These are phyloP conservation scores for Drosophila villosipedis DNA, from an alignment of 2,888 invertebrate genomes.

Conservation along the genomic window DNA sequence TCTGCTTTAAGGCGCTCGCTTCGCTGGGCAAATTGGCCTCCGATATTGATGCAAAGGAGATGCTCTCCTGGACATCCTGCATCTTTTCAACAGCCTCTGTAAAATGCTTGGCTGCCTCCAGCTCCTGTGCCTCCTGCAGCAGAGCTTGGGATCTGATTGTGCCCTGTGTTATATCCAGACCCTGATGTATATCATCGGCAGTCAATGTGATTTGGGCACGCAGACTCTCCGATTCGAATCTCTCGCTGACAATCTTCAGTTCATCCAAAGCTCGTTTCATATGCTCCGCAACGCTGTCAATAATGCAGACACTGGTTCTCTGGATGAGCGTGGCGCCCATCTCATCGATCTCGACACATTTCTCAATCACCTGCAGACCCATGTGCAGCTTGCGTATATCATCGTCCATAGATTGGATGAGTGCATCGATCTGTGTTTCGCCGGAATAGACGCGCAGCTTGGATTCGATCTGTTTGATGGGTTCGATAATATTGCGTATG, in stretches of 20 bases:
- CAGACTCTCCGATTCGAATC: slow-evolving; percentile 85
- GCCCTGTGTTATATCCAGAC: slow-evolving; percentile 86
- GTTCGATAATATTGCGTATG: slow-evolving; percentile 87
- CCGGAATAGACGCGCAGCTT: slow-evolving; percentile 87
- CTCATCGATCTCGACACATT: slow-evolving; percentile 89
- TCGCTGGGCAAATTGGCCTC: slow-evolving; percentile 83
- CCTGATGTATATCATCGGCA: slow-evolving; percentile 86
- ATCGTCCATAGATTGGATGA: slow-evolving; percentile 87
- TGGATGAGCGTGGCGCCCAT: slow-evolving; percentile 89
- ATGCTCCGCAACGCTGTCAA: slow-evolving; percentile 87
- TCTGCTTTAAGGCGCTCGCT: slow-evolving; percentile 81
- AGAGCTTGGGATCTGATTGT: slow-evolving; percentile 87
- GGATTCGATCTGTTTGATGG: slow-evolving; percentile 88
- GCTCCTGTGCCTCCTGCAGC: slow-evolving; percentile 86
- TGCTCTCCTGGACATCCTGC: slow-evolving; percentile 80
- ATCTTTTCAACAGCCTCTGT: slow-evolving; percentile 84
- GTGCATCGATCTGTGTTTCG: slow-evolving; percentile 83
- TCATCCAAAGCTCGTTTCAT: slow-evolving; percentile 87
- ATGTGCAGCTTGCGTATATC: slow-evolving; percentile 89
- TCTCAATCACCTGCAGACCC: slow-evolving; percentile 89
- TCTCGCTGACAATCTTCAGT: slow-evolving; percentile 86
- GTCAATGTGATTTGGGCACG: slow-evolving; percentile 86
- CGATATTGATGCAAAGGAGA: slow-evolving; percentile 83
- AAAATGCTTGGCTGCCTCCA: slow-evolving; percentile 84
- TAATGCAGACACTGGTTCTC: slow-evolving; percentile 89